Percentiles rank a stretch among this genome's conserved stretches.
These are phyloP conservation scores for Drosophila guanche DNA, from an alignment of 1,140 invertebrate genomes.

Conservation along the genomic window DNA sequence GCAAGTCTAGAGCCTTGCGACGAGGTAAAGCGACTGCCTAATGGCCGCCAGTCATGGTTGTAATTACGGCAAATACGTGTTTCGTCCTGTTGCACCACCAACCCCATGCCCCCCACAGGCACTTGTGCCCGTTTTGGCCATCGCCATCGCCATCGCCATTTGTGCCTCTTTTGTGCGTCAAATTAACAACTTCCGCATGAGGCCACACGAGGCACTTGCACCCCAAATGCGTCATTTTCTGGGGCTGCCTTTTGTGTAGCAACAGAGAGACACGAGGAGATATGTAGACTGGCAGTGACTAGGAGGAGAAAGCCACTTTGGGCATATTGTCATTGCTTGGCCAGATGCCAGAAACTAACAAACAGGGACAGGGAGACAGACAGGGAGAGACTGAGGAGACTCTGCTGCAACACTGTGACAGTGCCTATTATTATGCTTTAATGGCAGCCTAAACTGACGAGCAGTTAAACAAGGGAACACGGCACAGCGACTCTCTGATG, in stretches of 20 bases:
- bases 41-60: constrained; percentile 36
- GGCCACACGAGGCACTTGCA: constrained; percentile 79
- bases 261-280: too few relatives aligned
- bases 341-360: constrained; percentile 55
- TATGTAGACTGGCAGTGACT: constrained; percentile 2
- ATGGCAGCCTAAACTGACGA: constrained; percentile 67
- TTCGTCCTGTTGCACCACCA: constrained; percentile 68
- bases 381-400: not conserved
- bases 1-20: constrained; percentile 9
- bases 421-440: constrained; percentile 69
- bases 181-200: constrained; percentile 81
- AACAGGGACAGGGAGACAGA: not conserved
- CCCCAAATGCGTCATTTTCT: constrained; percentile 79
- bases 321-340: constrained; percentile 71
- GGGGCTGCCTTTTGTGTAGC: constrained; percentile 53
- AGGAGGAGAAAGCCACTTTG: constrained; percentile 41
- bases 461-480: constrained; percentile 46
- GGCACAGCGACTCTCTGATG: constrained; percentile 12
- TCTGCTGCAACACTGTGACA: constrained; percentile 17
- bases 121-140: constrained; percentile 60
- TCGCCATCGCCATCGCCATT: constrained; percentile 39
- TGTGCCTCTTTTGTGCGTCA: constrained; percentile 73
- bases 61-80: constrained; percentile 68
- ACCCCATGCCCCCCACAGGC: constrained; percentile 13
- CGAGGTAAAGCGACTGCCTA: constrained; percentile 13